phyloP scores from a whole-genome alignment of 2,113 vertebrate genomes.

The Rhadina sibilatrix region DNA sequence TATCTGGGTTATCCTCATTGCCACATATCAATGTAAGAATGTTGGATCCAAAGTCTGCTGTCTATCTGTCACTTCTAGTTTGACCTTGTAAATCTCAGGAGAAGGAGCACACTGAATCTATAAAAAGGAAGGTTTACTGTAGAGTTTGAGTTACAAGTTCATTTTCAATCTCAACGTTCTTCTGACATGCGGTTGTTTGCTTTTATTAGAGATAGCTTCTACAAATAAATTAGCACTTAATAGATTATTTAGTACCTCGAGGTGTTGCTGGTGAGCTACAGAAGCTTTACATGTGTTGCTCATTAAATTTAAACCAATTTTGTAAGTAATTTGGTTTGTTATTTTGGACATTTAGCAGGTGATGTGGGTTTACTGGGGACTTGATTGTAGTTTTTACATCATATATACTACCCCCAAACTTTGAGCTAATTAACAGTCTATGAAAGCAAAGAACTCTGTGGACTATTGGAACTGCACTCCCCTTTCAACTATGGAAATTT shows the following conservation, averaged over 20 bases:
- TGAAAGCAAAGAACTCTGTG: neutral
- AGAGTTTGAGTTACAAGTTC: neutral
- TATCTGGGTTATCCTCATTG: neutral
- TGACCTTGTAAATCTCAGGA: neutral
- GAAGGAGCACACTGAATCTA: neutral
- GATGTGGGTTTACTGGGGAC: neutral
- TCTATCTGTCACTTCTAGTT: neutral
- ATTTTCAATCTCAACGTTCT: neutral
- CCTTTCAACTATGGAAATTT: neutral
- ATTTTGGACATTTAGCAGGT: neutral
- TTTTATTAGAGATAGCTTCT: neutral
- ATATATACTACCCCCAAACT: neutral
- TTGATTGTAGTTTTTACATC: neutral
- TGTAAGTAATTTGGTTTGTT: neutral
- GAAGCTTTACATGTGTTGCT: neutral
- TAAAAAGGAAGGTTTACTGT: neutral
- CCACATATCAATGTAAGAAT: neutral
- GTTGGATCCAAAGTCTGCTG: neutral
- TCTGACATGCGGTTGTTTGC: neutral
- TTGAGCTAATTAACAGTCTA: neutral
- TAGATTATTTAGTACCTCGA: rapidly evolving
- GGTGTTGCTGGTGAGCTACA: neutral
- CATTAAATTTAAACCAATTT: neutral
- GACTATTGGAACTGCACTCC: neutral
- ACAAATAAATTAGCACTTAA: neutral